These are phyloP conservation scores for Drosophila lowei DNA, from an alignment of 1,140 invertebrate genomes.

Conservation along the genomic window DNA sequence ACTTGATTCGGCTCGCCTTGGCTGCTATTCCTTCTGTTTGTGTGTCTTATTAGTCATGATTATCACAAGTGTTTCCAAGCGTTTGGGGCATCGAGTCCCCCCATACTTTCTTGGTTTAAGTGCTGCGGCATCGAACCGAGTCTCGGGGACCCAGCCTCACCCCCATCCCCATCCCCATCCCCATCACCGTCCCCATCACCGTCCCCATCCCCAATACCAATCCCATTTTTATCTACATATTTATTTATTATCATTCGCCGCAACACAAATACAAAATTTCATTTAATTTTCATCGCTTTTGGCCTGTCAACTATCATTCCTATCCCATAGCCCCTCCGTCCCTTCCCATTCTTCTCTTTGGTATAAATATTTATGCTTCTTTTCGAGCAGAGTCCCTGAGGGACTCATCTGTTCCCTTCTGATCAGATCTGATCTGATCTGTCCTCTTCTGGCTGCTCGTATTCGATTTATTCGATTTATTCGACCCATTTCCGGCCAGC, in stretches of 20 bases:
- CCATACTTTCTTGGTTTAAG: constrained; percentile 2
- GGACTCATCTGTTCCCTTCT: background rate
- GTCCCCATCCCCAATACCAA: background rate
- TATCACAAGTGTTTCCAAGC: constrained; percentile 78
- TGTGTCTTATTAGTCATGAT: constrained; percentile 77
- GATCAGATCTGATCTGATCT: constrained; percentile 7
- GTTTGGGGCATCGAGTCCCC: constrained; percentile 26
- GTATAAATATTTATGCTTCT: constrained; percentile 71
- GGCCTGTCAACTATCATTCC: constrained; percentile 1
- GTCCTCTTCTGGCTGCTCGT: background rate
- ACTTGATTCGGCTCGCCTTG: background rate
- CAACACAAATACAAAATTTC: constrained; percentile 42
- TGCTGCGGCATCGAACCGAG: constrained; percentile 30
- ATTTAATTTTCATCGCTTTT: constrained; percentile 25
- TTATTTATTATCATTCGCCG: constrained; percentile 78
- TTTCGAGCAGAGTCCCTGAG: constrained; percentile 34
- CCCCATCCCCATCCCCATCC: background rate
- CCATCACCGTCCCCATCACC: background rate
- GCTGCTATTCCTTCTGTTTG: constrained; percentile 42
- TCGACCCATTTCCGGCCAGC: no score
- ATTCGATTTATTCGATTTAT: no score
- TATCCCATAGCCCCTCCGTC: background rate
- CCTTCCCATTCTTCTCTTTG: constrained; percentile 10
- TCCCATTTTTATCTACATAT: constrained; percentile 35
- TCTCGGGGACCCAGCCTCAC: background rate